Base-by-base conservation (phyloP, 2,113 vertebrate genomes). In the Empidonax traillii region DNA sequence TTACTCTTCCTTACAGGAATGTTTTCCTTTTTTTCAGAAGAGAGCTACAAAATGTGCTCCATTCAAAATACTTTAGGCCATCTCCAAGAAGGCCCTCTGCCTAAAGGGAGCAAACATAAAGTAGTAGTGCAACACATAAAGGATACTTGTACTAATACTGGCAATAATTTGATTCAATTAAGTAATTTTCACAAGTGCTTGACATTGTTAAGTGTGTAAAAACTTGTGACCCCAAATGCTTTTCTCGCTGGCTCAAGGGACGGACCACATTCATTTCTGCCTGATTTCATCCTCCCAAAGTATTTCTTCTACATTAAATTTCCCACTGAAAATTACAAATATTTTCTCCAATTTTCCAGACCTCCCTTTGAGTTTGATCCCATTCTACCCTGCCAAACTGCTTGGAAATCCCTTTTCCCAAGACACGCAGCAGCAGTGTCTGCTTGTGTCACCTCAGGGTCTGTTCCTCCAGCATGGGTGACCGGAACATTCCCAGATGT, bases 221-320 rank as follows among this genome's bases (percentile, higher is more conserved):
- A 71, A 49, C 5, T 22, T 27, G 3, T 35, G 10, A 9, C 16
- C 9, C 1, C 1, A 0, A 21, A 24, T 67, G 5, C 20, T 65
- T 49, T 59, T 31, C 31, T 53, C 20, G 3, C 6, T 20, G 13
- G 2, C 24, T 71, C 23, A 59, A 33, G 28, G 30, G 20, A 47
- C 4, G 55, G 59, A 59, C 2, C 4, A 8, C 23, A 44, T 6
- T 2, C 6, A 47, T 84, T 68, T 43, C 39, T 51, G 4, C 10
- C 16, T 9, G 5, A 43, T 27, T 37, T 74, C 8, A 28, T 47
- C 7, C 41, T 43, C 43, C 16, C 14, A 33, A 49, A 51, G 9
- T 3, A 15, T 3, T 49, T 56, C 44, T 23, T 16, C 23, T 39
- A 22, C 31, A 20, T 21, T 56, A n/a, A 33, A 30, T 56, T 30